These are phyloP conservation scores for Spialia ferax DNA, from an alignment of 2,888 invertebrate genomes.

Conservation along the genomic window DNA sequence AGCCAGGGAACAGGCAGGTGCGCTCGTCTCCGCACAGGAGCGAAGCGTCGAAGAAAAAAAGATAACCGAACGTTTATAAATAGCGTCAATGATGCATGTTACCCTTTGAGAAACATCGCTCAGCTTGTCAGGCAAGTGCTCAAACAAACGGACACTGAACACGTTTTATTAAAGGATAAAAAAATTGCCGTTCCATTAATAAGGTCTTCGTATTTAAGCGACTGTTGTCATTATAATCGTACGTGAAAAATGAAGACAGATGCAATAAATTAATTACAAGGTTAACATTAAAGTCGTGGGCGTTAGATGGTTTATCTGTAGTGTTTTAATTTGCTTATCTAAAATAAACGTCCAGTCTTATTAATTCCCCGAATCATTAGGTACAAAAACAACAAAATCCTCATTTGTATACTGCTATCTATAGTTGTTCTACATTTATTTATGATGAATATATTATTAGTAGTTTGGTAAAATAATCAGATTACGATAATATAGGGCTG, in stretches of 20 bases:
- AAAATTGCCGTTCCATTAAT: neutral
- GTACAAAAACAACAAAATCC: too few relatives aligned
- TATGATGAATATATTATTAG: too few relatives aligned
- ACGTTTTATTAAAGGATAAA: conserved; percentile 7
- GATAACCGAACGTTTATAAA: conserved; percentile 75
- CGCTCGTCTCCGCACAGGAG: conserved; percentile 57
- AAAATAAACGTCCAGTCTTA: neutral
- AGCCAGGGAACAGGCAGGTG: conserved; percentile 66
- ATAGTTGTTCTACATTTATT: too few relatives aligned
- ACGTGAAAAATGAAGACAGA: neutral
- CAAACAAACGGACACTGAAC: conserved; percentile 45
- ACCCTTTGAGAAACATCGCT: conserved; percentile 65
- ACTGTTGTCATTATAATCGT: neutral
- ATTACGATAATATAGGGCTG: too few relatives aligned
- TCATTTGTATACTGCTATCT: too few relatives aligned
- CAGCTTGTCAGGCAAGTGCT: conserved; percentile 51
- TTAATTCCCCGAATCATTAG: neutral
- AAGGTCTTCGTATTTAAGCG: neutral
- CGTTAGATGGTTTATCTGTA: neutral
- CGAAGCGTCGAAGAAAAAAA: conserved; percentile 58
- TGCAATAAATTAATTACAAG: conserved; percentile 5
- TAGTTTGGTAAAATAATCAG: too few relatives aligned
- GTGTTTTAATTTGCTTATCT: neutral
- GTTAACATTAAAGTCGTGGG: neutral
- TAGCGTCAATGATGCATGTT: conserved; percentile 72